Conservation (phyloP, 2,888 invertebrate species). For the Ectemnius lituratus region DNA sequence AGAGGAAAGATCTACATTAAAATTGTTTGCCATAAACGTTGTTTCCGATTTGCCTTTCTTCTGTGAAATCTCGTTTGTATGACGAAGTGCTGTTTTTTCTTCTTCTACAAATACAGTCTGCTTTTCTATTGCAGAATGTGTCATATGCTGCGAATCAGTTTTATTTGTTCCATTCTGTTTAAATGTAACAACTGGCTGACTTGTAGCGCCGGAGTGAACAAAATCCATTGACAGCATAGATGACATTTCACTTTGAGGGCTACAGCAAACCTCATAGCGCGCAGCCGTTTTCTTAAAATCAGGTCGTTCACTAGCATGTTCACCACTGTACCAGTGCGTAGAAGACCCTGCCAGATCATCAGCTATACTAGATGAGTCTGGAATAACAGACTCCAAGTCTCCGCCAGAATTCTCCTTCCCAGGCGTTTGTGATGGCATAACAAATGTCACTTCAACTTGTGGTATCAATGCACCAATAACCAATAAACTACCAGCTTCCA, state of each 20-base stretch:
- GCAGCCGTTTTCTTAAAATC: constrained; percentile 74
- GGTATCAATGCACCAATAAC: constrained; percentile 89
- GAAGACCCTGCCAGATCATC: constrained; percentile 81
- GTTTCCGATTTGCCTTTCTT: constrained; percentile 56
- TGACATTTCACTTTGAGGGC: constrained; percentile 75
- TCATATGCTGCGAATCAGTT: constrained; percentile 47
- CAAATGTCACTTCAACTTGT: constrained; percentile 91
- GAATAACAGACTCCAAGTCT: constrained; percentile 90
- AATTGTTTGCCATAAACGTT: constrained; percentile 73
- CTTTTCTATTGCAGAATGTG: constrained; percentile 24
- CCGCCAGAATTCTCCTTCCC: constrained; percentile 92
- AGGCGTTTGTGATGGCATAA: constrained; percentile 90
- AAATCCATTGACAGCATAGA: constrained; percentile 76
- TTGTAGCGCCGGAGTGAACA: constrained; percentile 51
- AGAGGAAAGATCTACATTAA: constrained; percentile 82
- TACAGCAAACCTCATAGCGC: constrained; percentile 68
- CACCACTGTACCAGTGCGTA: constrained; percentile 61
- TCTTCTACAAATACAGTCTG: constrained; percentile 25
- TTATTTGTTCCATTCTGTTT: constrained; percentile 70
- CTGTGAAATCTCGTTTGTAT: constrained; percentile 19
- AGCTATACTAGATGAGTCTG: constrained; percentile 91
- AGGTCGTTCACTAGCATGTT: constrained; percentile 57
- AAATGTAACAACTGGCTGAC: constrained; percentile 72
- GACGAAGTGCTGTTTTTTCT: constrained; percentile 37
- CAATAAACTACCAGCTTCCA: constrained; percentile 80